Evolutionary conservation across 1,140 invertebrate species (phyloP), one percentile per base, ranked within the genome.

Genomic region (Anastatus disparis): DNA sequence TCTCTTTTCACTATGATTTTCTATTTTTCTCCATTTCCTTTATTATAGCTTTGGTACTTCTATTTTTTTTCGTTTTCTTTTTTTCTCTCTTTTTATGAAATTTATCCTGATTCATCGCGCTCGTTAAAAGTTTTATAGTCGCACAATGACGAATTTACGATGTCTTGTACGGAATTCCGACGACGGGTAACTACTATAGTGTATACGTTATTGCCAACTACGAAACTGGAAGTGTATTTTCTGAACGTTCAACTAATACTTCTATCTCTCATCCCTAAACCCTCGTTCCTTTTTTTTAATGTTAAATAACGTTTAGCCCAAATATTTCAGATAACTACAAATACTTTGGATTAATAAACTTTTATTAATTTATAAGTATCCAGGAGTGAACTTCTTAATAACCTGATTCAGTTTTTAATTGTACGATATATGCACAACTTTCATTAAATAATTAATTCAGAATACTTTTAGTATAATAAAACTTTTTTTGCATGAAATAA

Each of bases 61-160:
- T 24, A 12, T 20, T 66, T n/a, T 55, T 7, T 40, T 10, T 46
- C 40, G 17, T 12, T 58, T 26, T 58, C 53, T 15, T 27, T 48
- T 17, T 20, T 8, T 58, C 15, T 24, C 29, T 31, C 40, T 48
- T 35, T 17, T 4, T 7, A 44, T 13, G 42, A 71, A 44, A 65
- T 65, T 65, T 71, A 61, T 59, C 56, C 46, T 63, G 70, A 71
- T 66, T 65, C 70, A 71, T 65, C 55, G 70, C 17, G 59, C 53
- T 59, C 70, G 70, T 71, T 71, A 63, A 71, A 65, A 71, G 53
- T 71, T 71, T 65, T 71, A 66, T 61, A 65, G 62, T 59, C 52
- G 35, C 40, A 44, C 70, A 65, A 71, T 66, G 70, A 71, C 63
- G 62, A 65, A 66, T 71, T 71, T 66, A 71, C 44, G 61, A 59